Conservation (phyloP, 2,113 vertebrate genomes). For the Mormoops blainvillei region DNA sequence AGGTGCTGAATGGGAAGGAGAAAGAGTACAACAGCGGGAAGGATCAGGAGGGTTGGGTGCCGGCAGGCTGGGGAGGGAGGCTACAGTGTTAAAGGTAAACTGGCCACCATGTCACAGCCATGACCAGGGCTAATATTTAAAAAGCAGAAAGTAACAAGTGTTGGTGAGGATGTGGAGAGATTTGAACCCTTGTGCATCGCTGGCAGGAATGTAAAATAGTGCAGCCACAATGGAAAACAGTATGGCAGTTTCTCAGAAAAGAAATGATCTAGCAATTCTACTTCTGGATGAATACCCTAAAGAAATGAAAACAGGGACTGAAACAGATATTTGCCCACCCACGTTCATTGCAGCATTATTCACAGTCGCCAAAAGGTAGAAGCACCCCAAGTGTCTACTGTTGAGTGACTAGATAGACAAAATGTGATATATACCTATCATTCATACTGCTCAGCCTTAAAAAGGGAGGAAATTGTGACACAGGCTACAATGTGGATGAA, state of each 20-base stretch:
- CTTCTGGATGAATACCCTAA: not conserved
- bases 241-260: not conserved
- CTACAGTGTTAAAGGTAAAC: too few species aligned
- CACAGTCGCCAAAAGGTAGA: not conserved
- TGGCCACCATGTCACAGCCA: fast-evolving
- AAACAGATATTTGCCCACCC: not conserved
- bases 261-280: not conserved
- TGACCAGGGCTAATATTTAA: not conserved
- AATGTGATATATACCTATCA: not conserved
- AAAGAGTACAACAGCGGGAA: not conserved
- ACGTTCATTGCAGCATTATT: not conserved
- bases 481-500: not conserved
- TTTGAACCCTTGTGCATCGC: fast-evolving
- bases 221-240: fast-evolving
- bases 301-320: not conserved
- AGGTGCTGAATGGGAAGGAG: not conserved
- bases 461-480: not conserved
- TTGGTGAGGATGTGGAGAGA: not conserved
- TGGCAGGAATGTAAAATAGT: not conserved
- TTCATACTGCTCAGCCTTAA: not conserved
- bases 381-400: not conserved
- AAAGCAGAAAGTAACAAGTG: not conserved
- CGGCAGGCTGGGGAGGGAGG: not conserved
- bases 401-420: not conserved
- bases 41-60: not conserved